phyloP scores from a whole-genome alignment of 2,113 vertebrate genomes.

The Alectura lathami region DNA sequence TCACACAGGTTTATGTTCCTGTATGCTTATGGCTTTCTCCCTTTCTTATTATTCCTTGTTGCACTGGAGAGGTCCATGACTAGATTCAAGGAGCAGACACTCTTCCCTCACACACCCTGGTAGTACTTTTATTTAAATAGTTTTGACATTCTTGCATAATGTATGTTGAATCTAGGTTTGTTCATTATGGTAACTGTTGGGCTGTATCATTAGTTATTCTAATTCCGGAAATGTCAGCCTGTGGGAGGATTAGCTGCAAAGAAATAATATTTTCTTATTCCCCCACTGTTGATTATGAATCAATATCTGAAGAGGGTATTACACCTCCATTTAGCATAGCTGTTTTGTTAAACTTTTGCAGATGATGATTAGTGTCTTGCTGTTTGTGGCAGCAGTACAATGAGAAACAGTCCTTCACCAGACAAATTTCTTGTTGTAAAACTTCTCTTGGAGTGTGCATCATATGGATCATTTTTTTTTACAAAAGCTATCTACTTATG shows the following conservation, averaged over 20 bases:
- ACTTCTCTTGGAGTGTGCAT: background rate
- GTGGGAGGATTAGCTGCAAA: background rate
- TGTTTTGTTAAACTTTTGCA: background rate
- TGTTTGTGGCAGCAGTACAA: background rate
- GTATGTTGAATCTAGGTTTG: background rate
- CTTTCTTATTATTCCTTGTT: background rate
- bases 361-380: background rate
- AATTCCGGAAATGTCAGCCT: background rate
- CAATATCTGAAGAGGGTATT: background rate
- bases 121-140: background rate
- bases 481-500: background rate
- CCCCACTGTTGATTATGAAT: background rate
- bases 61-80: background rate
- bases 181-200: background rate
- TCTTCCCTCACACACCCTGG: background rate
- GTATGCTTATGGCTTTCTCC: background rate
- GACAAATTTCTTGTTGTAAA: background rate
- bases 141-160: background rate
- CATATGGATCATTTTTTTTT: background rate
- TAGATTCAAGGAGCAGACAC: background rate
- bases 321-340: background rate
- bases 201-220: background rate
- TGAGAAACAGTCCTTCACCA: background rate
- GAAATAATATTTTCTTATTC: background rate
- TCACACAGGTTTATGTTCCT: background rate